Conservation (phyloP, 2,113 vertebrate species). For the Actenoides lindsayi region DNA sequence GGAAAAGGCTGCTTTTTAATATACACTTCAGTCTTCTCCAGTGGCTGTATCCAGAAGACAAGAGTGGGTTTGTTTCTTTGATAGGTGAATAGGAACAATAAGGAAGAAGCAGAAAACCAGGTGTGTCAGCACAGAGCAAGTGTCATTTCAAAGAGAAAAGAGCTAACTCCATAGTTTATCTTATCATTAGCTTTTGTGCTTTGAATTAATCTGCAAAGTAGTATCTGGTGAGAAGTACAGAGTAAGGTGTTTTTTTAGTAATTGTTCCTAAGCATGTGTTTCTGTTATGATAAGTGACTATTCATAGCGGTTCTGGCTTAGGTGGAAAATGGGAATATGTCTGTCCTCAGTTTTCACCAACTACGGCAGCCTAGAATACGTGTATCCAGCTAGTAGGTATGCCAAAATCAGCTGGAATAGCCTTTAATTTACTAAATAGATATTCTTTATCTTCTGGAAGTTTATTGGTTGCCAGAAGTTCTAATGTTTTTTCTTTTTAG, state of each 20-base stretch:
- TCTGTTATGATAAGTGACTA: background rate
- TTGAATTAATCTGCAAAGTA: slow-evolving; percentile 5
- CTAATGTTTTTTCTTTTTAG: background rate
- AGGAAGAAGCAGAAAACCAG: background rate
- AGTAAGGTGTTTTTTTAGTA: background rate
- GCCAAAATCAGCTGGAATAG: background rate
- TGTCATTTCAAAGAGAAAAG: background rate
- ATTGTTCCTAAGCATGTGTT: background rate
- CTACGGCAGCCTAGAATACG: background rate
- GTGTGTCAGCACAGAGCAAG: background rate
- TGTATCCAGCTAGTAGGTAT: background rate
- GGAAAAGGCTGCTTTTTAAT: background rate
- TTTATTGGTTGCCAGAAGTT: background rate
- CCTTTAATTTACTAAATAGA: slow-evolving; percentile 8
- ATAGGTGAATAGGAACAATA: background rate
- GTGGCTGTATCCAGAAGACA: background rate
- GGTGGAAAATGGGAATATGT: background rate
- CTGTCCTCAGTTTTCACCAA: background rate
- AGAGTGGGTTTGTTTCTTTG: background rate
- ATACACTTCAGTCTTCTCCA: background rate
- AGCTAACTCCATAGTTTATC: background rate
- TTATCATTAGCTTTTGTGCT: background rate
- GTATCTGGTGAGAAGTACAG: background rate
- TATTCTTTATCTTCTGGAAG: background rate
- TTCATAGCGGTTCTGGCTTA: background rate